Base-by-base conservation (phyloP, 2,797 vertebrate genomes). In the Adelosebastes latens region DNA sequence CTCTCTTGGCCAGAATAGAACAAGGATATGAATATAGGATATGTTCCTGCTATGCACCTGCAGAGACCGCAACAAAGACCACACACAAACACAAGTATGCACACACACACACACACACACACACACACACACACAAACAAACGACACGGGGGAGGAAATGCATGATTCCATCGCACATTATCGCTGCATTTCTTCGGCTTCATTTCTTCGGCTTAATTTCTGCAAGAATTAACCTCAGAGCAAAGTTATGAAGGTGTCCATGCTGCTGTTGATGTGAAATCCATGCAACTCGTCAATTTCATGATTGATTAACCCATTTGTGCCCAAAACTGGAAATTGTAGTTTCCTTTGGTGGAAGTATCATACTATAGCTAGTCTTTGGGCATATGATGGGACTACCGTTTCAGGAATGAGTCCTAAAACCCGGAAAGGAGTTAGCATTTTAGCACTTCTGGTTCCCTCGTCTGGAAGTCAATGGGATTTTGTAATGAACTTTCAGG, bases 1-100 rank as follows among this genome's bases (percentile, higher is more conserved):
- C 56, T 80, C 49, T 82, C 56, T 39, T 65, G 80, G 85, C 73
- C 66, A 93, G 93, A 93, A 94, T 94, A 94, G 92, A 94, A 94
- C 92, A 89, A 94, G 94, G 95, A 96, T 96, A 95, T 95, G 93
- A 95, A 93, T 94, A 90, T 95, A 87, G 94, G 93, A 95, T 94
- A 93, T 91, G 92, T 93, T 83, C 82, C 85, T 88, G 87, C 49
- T n/a, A 0, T 92, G 95, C 95, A 96, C 96, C 95, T 96, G 96
- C 90, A 92, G 72, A 88, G 79, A 85, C 79, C 61, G n/a, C 80
- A 90, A 93, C 94, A 94, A 94, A 94, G 89, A 88, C 71, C 79
- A 49, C 72, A 85, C 73, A 65, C 32, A 76, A 81, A 67, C n/a
- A 25, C 74, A 76, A 6, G 24, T 24, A 11, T 27, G 46, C 59